Base-by-base conservation (phyloP, 2,888 invertebrate species). In the Malthinus seriepunctatus region DNA sequence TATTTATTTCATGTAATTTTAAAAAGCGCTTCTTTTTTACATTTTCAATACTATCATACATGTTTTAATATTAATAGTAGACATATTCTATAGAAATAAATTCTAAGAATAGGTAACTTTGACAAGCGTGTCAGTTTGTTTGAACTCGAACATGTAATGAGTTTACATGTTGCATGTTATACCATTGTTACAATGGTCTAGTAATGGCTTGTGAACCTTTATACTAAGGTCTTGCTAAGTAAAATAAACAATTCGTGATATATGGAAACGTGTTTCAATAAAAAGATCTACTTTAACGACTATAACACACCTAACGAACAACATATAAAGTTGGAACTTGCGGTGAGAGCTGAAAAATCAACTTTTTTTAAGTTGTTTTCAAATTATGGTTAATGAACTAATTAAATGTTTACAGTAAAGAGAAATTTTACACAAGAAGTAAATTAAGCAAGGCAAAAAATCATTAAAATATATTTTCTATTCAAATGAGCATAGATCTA, bases 121-220 rank as follows among this genome's bases (percentile, higher is more conserved):
- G 44, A 57, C 62, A 64, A 56, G 61, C 62, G 64, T 64, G 66
- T 64, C 64, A 63, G 64, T 64, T 57, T 55, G 34, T 45, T 60
- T 51, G 51, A 53, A 38, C 49, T 33, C 38, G 47, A 50, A 58
- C 49, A 58, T 58, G 57, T 58, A 62, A 49, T 50, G 50, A 62
- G 58, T 62, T 42, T 42, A 50, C 58, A 54, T 51, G 58, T 48
- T 59, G 51, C 60, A 61, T 63, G 64, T 64, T 64, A 38, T 48
- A 50, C 59, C 59, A 63, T 63, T 65, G 64, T 65, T 63, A 58
- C 62, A 58, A 56, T 58, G 62, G 58, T 63, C 63, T 63, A 63
- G 63, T 65, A 65, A 65, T 65, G 63, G 59, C 51, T 54, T 56
- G 47, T 46, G 48, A 56, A 49, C 56, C 52, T 35, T n/a, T 37